Evolutionary conservation across 2,113 vertebrate species (phyloP), one percentile per base, ranked within the genome.

Genomic region (Conger conger): DNA sequence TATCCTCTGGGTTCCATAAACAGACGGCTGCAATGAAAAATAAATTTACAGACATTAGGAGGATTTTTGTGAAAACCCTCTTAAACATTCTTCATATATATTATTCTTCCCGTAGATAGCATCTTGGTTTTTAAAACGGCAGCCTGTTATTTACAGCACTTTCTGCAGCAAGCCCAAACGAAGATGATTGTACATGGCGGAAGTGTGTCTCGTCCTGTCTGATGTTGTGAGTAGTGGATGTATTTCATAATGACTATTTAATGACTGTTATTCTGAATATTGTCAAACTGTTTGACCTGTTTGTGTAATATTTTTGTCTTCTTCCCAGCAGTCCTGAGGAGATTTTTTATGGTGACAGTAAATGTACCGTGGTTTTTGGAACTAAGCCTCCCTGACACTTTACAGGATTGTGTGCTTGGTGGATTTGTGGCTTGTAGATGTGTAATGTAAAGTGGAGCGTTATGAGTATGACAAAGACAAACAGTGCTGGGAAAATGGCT

Each of bases 311-410:
- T 79, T 73, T 73, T 33, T 73, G 68, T 83, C 82, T 63, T 40
- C 68, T 82, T 86, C 60, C 57, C 30, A 86, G 79, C 84, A 82
- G 87, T 89, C 86, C 86, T 88, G 87, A 86, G 20, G 36, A 73
- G 36, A 42, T 86, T 76, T 82, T 84, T 88, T 86, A 89, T 82
- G 42, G 77, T 84, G 87, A 87, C 76, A 86, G 36, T 81, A 78
- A 82, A 87, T 86, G 68, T 76, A 80, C 77, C 40, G 78, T 80
- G 77, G 83, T 86, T 73, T 86, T 86, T 85, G 76, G 86, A 84
- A 83, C 80, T 36, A 76, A 86, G 50, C n/a, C 76, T 85, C 82
- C 60, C 85, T 37, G 76, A 76, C 82, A 50, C 85, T 77, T 57
- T 84, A 82, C 83, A 84, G 82, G 82, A 83, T 85, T 84, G 20